Base-by-base conservation (phyloP, 2,797 vertebrate species). In the Hybognathus amarus region DNA sequence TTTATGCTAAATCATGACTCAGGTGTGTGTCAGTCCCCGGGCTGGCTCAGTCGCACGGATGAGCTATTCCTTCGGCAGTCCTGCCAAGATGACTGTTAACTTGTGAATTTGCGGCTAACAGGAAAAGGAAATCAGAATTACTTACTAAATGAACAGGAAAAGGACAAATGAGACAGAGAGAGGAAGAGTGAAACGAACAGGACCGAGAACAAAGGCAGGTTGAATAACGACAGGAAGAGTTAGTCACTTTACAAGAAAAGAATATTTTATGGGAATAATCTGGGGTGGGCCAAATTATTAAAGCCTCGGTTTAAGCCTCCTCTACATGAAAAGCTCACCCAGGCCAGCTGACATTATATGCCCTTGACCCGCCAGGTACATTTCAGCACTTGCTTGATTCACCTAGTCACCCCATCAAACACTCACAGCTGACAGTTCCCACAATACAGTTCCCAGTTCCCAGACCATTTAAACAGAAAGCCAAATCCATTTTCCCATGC, bases 341-440 rank as follows among this genome's bases (percentile, higher is more conserved):
- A 47, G 45, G 15, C 45, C 40, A 74, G n/a, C 2, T 50, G 27
- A 82, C 45, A 54, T 30, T 67, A n/a, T 42, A 40, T 74, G 33
- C 20, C 6, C 20, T 50, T 52, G 33, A 74, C 33, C 70, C 24
- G 45, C 61, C 71, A 82, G 61, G 63, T 61, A 70, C 83, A 79
- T 75, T 82, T 81, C 68, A 74, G 67, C 3, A 17, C 80, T 80
- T 77, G 85, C 45, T 22, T 56, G 2, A 75, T 36, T 17, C 75
- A 68, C 30, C 70, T 27, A 2, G 3, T n/a, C 59, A 73, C 22
- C 7, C 50, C 59, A 83, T 45, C 52, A 66, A 85, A 73, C 64
- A 54, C 27, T n/a, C n/a, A 68, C 77, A 79, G 63, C 75, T 64
- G 64, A 88, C 80, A 83, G 68, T 79, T 85, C 85, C 68, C 83